These are phyloP conservation scores for Chorisops tibialis DNA, from an alignment of 2,888 invertebrate species.

Conservation along the genomic window DNA sequence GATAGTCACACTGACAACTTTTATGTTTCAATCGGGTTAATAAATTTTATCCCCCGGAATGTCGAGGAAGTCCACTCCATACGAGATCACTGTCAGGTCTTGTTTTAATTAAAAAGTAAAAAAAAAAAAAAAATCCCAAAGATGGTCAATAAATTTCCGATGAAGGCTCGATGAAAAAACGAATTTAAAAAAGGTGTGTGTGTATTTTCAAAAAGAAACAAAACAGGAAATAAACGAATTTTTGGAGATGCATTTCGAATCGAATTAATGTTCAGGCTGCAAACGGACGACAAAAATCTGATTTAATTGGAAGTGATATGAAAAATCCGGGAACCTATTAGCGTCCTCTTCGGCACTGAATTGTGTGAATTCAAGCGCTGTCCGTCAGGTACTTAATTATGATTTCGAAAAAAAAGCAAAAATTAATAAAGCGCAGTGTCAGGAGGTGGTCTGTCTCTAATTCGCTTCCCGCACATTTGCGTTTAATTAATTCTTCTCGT, in stretches of 20 bases:
- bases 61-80: constrained; percentile 1
- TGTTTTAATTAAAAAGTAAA: constrained; percentile 14
- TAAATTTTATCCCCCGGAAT: constrained; percentile 20
- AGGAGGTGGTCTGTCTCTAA: too few relatives aligned
- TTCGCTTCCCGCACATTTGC: too few relatives aligned
- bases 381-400: too few relatives aligned
- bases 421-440: too few relatives aligned
- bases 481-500: too few relatives aligned
- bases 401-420: too few relatives aligned
- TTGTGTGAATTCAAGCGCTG: too few relatives aligned
- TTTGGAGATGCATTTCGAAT: neutral
- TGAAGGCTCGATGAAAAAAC: neutral
- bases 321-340: neutral
- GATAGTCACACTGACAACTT: constrained; percentile 29
- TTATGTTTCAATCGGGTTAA: constrained; percentile 31
- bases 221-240: too few relatives aligned
- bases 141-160: constrained; percentile 7
- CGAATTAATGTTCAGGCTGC: constrained; percentile 7
- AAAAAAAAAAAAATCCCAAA: neutral
- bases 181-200: neutral
- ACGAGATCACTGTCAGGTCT: neutral
- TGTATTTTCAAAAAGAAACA: neutral
- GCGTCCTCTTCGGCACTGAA: too few relatives aligned
- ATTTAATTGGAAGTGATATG: constrained; percentile 21
- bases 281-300: constrained; percentile 23